Base-by-base conservation (phyloP, 2,113 vertebrate genomes). In the Corapipo altera region DNA sequence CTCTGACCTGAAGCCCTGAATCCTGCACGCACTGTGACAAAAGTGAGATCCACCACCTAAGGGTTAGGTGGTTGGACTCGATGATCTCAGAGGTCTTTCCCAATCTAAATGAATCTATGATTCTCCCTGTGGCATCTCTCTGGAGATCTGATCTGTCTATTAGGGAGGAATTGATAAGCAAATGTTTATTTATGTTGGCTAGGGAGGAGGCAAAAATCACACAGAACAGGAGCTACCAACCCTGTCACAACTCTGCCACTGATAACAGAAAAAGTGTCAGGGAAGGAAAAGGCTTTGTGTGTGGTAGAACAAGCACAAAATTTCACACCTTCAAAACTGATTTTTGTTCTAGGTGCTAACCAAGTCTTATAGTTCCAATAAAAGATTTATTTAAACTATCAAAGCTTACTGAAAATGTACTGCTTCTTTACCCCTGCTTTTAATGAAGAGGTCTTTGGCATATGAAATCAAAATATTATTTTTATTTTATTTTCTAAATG, bases 21-120 rank as follows among this genome's bases (percentile, higher is more conserved):
- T 67, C 30, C 33, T 48, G 15, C 48, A 30, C 1, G 4, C 10
- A 0, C 11, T 1, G 7, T 9, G n/a, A 33, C 61, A 19, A 44
- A 44, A 28, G 30, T 9, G 51, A 77, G 69, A 46, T 51, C 12
- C 8, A 16, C 9, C 4, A 3, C 33, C 23, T 23, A 8, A 32
- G 27, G 15, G 32, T 32, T 43, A 32, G 39, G 39, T 32, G 15
- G 21, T 12, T 5, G 32, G 30, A 33, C 49, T 64, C 8, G 1
- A 26, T 41, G 15, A 41, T 9, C 62, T 54, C 46, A 41, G 24
- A 35, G 46, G 24, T 61, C 62, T 32, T 70, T n/a, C 19, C 41
- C n/a, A 26, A 5, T 23, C 41, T 28, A 43, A 71, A 64, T 28
- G 57, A 28, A 64, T 77, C 65, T 21, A 6, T 37, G 49, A 57